Percentiles rank a stretch among this genome's conserved stretches.
These are phyloP conservation scores for Garrulus glandarius DNA, from an alignment of 2,797 vertebrate species.

Conservation along the genomic window DNA sequence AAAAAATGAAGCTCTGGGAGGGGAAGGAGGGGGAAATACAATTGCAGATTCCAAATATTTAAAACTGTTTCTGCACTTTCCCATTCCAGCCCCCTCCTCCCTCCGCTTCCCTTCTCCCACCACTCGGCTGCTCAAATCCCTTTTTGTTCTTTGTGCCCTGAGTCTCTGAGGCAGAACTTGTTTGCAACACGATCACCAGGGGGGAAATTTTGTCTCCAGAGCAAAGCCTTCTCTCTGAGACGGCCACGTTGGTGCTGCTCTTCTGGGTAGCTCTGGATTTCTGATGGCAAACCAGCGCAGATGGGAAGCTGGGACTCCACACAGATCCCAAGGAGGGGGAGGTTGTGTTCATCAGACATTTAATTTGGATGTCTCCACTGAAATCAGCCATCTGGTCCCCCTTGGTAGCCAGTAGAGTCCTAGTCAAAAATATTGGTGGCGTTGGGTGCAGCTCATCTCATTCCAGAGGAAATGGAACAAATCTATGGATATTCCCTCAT, in stretches of 20 bases:
- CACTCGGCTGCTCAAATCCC: slow-evolving; percentile 1
- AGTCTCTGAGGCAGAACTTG: slow-evolving; percentile 14
- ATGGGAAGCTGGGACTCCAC: neutral
- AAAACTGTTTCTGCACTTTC: slow-evolving; percentile 38
- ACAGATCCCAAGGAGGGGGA: neutral
- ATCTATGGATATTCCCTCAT: neutral
- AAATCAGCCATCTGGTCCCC: neutral
- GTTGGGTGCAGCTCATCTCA: too few species aligned
- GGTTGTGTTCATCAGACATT: neutral
- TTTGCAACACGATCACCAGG: slow-evolving; percentile 6
- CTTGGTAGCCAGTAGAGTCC: neutral
- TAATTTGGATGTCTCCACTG: neutral
- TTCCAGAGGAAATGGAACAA: neutral
- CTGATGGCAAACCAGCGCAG: neutral
- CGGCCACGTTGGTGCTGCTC: neutral
- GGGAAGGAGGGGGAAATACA: slow-evolving; percentile 20
- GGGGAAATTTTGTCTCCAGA: neutral
- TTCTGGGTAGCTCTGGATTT: neutral
- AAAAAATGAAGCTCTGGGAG: neutral
- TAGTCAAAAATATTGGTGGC: neutral
- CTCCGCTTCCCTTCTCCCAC: neutral
- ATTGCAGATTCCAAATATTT: slow-evolving; percentile 61
- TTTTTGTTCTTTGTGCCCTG: slow-evolving; percentile 31
- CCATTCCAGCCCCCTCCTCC: neutral
- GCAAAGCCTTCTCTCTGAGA: neutral